A percentile compares a stretch with the other conserved stretches of the same genome.
Evolutionary conservation across 2,797 vertebrate species (phyloP).

Genomic region (Garrulus glandarius): DNA sequence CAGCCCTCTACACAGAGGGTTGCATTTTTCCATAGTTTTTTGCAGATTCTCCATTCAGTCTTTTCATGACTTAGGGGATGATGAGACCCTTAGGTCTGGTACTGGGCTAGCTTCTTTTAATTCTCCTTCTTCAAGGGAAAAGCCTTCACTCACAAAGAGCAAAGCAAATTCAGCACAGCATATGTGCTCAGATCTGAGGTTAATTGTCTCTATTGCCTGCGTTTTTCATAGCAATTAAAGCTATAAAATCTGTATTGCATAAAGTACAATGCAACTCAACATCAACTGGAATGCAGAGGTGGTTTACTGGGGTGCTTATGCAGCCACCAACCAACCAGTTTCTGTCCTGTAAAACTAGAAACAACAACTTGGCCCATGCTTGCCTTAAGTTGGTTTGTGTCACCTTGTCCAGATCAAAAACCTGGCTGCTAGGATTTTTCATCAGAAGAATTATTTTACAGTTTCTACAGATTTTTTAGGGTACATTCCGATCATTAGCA

Average conservation of each 20-base stretch:
- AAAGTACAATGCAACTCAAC: neutral
- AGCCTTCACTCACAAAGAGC: neutral
- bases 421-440: neutral
- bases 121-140: neutral
- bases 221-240: neutral
- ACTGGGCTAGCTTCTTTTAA: neutral
- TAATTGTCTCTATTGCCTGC: neutral
- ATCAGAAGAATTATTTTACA: neutral
- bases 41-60: neutral
- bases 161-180: neutral
- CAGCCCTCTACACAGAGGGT: neutral
- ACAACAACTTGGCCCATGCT: neutral
- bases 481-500: neutral
- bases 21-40: neutral
- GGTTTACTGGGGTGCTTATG: neutral
- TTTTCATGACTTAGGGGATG: neutral
- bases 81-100: neutral
- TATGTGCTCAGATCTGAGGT: neutral
- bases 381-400: neutral
- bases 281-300: neutral
- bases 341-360: neutral
- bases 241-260: neutral
- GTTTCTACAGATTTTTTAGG: neutral
- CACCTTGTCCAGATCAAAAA: neutral
- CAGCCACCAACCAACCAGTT: neutral